These are phyloP conservation scores for Harpalus rufipes DNA, from an alignment of 2,888 invertebrate species.

Conservation along the genomic window DNA sequence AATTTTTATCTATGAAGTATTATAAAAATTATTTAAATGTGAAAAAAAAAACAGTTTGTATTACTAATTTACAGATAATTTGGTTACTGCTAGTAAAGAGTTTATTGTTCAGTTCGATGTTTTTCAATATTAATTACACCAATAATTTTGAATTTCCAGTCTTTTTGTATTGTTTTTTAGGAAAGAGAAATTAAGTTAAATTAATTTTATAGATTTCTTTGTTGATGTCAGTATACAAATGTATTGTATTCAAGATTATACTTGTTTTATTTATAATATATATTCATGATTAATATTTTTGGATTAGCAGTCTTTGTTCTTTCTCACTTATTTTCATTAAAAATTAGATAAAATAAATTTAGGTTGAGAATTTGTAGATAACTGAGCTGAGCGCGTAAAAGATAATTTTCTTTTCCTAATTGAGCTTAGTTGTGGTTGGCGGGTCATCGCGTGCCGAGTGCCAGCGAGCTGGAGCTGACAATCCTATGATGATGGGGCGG, in stretches of 20 bases:
- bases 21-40: background rate
- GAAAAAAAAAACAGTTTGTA: too few relatives aligned
- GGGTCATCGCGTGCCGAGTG: slow-evolving; percentile 44
- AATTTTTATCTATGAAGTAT: background rate
- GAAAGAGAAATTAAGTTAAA: background rate
- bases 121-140: too few relatives aligned
- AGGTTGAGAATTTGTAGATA: background rate
- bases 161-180: background rate
- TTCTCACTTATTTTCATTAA: background rate
- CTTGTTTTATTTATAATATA: background rate
- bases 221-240: background rate
- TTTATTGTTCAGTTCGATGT: background rate
- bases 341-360: too few relatives aligned
- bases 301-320: background rate
- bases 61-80: too few relatives aligned
- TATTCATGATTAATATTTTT: background rate
- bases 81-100: background rate
- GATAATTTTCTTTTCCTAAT: background rate
- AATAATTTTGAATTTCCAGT: background rate
- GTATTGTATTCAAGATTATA: background rate
- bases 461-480: slow-evolving; percentile 28
- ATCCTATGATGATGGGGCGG: slow-evolving; percentile 35
- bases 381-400: slow-evolving; percentile 17
- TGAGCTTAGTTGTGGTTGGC: slow-evolving; percentile 8
- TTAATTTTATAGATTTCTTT: background rate